Conservation (phyloP, 2,113 vertebrate genomes). For the Rynchops niger region DNA sequence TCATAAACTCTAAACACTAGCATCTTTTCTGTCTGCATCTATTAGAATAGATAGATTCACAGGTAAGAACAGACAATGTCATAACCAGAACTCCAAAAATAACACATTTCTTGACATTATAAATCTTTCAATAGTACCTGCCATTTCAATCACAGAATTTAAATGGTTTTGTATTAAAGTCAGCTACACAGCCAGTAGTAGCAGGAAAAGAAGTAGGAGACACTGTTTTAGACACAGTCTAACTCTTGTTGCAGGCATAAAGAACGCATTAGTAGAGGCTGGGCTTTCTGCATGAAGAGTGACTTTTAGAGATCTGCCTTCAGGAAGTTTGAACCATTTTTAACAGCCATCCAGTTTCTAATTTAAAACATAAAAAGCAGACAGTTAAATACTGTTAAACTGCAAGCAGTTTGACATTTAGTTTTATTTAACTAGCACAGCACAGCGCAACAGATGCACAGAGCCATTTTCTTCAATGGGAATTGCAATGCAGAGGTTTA, state of each 20-base stretch:
- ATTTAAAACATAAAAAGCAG: constrained; percentile 32
- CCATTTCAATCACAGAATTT: not conserved
- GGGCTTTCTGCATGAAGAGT: not conserved
- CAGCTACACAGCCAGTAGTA: not conserved
- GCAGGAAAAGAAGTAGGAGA: not conserved
- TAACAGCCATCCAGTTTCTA: not conserved
- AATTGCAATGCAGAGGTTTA: not conserved
- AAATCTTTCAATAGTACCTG: not conserved
- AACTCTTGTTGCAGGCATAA: not conserved
- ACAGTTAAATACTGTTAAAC: not conserved
- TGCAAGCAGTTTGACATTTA: not conserved
- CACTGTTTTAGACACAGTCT: not conserved
- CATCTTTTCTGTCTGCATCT: not conserved
- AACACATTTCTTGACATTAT: not conserved
- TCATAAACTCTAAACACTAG: not conserved
- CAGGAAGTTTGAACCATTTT: constrained; percentile 1
- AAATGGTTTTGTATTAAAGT: not conserved
- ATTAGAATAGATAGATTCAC: not conserved
- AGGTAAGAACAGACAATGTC: not conserved
- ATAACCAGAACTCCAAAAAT: not conserved
- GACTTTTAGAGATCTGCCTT: constrained; percentile 19
- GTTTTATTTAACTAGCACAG: not conserved
- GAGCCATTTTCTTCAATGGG: not conserved
- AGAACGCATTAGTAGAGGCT: not conserved
- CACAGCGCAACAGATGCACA: not conserved